Evolutionary conservation across 2,113 vertebrate species (phyloP), one percentile per base, ranked within the genome.

Genomic region (Brachirus orientalis): DNA sequence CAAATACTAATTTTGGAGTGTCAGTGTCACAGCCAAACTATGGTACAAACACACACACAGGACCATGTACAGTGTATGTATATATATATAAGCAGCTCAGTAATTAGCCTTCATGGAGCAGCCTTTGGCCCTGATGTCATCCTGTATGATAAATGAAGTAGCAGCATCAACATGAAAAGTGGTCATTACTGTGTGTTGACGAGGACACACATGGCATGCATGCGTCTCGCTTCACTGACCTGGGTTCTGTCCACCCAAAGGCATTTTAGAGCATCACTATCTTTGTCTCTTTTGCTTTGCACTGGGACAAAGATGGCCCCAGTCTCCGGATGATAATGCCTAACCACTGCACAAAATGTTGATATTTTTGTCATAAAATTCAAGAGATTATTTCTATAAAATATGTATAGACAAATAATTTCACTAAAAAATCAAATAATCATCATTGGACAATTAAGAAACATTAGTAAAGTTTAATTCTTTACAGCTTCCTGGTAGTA

Each of bases 131-230:
- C 77, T 58, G 69, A 77, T 70, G 75, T 72, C 65, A 64, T 67
- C 65, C 69, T 36, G 35, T 54, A 62, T 86, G 83, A 84, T 75
- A 67, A 82, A 86, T 82, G 71, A 79, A 65, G 64, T 28, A 53
- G 59, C 58, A 50, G 70, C 64, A 81, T 68, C 68, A 58, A 58
- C 50, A 68, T 74, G 73, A 47, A 79, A 67, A 77, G 70, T 78
- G 69, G 54, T 85, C 70, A 88, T 90, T 86, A 85, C 71, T 79
- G 75, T 70, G 82, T 40, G 67, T 51, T 20, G 50, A 64, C 51
- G 69, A 46, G 36, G 47, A 66, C 48, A 58, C 63, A 54, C 18
- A 45, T 28, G 6, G 28, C 28, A 28, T 28, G 66, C 70, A 52
- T 67, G 55, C 12, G 56, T 57, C 70, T 75, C 40, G 1, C 14